phyloP scores from a whole-genome alignment of 2,797 vertebrate species.

The Melanogrammus aeglefinus region DNA sequence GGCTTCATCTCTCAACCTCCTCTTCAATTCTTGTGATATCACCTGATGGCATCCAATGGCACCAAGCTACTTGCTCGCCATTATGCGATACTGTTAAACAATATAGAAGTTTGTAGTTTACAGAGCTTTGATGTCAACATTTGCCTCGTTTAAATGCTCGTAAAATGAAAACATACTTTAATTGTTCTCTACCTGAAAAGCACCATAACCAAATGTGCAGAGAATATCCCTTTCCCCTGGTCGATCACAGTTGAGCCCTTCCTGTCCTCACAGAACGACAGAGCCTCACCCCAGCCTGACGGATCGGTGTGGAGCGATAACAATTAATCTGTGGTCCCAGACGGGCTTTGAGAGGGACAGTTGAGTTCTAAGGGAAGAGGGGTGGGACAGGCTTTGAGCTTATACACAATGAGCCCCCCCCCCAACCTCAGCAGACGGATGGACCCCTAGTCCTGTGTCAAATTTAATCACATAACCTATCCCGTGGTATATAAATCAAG shows the following conservation, averaged over 20 bases:
- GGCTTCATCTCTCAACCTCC: too few relatives aligned
- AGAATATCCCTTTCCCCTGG: conserved; percentile 22
- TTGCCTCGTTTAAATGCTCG: not conserved
- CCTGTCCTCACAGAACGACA: conserved; percentile 31
- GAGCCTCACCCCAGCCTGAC: conserved; percentile 47
- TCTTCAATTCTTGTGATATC: too few relatives aligned
- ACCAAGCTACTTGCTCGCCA: too few relatives aligned
- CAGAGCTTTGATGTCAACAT: not conserved
- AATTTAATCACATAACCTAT: conserved; percentile 64
- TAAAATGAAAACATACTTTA: not conserved
- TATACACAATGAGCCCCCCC: conserved; percentile 46
- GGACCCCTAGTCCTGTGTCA: conserved; percentile 52
- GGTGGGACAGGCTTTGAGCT: conserved; percentile 56
- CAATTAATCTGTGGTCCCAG: conserved; percentile 57
- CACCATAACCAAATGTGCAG: conserved; percentile 18
- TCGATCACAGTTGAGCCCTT: conserved; percentile 22
- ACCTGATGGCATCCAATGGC: too few relatives aligned
- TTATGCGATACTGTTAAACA: too few relatives aligned
- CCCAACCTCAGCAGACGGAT: conserved; percentile 56
- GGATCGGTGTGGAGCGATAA: conserved; percentile 44
- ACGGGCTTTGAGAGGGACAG: conserved; percentile 56
- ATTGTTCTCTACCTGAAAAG: not conserved
- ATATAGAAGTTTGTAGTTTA: too few relatives aligned
- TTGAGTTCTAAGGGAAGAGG: conserved; percentile 51
- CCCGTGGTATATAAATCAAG: conserved; percentile 63